phyloP scores from a whole-genome alignment of 2,797 vertebrate genomes.

The Crocidura indochinensis region DNA sequence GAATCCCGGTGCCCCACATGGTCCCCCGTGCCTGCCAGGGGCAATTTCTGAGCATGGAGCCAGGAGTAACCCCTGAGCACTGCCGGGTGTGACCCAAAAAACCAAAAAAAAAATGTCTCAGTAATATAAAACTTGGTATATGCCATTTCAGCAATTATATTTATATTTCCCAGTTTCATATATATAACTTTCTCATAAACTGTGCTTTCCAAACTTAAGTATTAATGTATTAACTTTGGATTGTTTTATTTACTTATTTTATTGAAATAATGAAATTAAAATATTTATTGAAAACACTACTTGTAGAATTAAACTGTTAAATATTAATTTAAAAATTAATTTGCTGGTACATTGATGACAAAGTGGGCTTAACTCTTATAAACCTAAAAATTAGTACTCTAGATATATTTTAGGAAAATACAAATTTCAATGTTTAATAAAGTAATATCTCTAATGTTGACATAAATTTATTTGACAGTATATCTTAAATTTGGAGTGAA shows the following conservation, averaged over 20 bases:
- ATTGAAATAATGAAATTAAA: slow-evolving; percentile 68
- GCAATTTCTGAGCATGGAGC: too few species aligned
- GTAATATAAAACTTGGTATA: slow-evolving; percentile 47
- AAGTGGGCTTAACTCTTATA: background rate
- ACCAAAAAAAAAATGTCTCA: too few species aligned
- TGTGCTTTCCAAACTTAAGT: slow-evolving; percentile 23
- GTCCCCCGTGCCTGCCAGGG: too few species aligned
- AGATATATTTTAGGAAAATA: background rate
- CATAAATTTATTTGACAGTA: background rate
- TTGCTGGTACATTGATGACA: background rate
- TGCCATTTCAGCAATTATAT: background rate
- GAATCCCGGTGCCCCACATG: too few species aligned
- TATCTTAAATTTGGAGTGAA: background rate
- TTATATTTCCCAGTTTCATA: background rate
- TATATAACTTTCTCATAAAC: slow-evolving; percentile 53
- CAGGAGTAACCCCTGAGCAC: too few species aligned
- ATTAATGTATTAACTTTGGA: slow-evolving; percentile 21
- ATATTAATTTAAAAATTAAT: slow-evolving; percentile 64
- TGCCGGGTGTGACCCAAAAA: too few species aligned
- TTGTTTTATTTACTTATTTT: slow-evolving; percentile 14
- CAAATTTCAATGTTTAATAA: slow-evolving; percentile 13
- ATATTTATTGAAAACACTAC: slow-evolving; percentile 9
- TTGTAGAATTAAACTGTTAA: slow-evolving; percentile 58
- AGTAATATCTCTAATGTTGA: background rate
- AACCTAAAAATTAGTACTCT: background rate